These are phyloP conservation scores for Diogma glabrata DNA, from an alignment of 2,888 invertebrate genomes.

Conservation along the genomic window DNA sequence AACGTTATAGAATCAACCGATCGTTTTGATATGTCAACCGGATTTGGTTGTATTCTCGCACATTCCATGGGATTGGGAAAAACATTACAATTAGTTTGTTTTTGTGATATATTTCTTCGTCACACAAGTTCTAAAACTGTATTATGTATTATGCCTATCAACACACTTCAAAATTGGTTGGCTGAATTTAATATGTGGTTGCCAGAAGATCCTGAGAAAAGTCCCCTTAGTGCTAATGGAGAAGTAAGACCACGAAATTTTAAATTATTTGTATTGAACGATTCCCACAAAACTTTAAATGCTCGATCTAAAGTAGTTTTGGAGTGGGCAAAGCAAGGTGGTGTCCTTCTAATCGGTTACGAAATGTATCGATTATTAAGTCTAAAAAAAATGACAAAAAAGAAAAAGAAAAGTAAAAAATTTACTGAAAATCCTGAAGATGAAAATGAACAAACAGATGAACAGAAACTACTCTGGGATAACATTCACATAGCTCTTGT, in stretches of 20 bases:
- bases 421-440: constrained; percentile 30
- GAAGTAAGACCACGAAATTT: constrained; percentile 73
- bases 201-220: constrained; percentile 53
- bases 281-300: constrained; percentile 82
- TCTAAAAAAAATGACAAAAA: constrained; percentile 57
- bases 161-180: constrained; percentile 95
- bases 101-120: constrained; percentile 89
- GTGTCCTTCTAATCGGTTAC: constrained; percentile 92
- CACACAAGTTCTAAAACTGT: constrained; percentile 82
- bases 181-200: constrained; percentile 98
- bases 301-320: constrained; percentile 77
- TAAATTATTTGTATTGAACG: constrained; percentile 81
- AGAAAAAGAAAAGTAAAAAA: constrained; percentile 35
- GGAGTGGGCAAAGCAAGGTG: constrained; percentile 80
- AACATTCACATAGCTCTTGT: constrained; percentile 77
- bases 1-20: constrained; percentile 91
- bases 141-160: constrained; percentile 95
- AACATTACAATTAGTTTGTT: constrained; percentile 89
- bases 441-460: constrained; percentile 40
- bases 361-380: constrained; percentile 89
- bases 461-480: constrained; percentile 64
- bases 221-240: constrained; percentile 46
- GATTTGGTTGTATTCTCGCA: constrained; percentile 96
- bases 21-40: constrained; percentile 73
- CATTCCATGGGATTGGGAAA: constrained; percentile 99